Evolutionary conservation across 2,888 invertebrate genomes (phyloP), one percentile per base, ranked within the genome.

Genomic region (Pristionchus japonicus): DNA sequence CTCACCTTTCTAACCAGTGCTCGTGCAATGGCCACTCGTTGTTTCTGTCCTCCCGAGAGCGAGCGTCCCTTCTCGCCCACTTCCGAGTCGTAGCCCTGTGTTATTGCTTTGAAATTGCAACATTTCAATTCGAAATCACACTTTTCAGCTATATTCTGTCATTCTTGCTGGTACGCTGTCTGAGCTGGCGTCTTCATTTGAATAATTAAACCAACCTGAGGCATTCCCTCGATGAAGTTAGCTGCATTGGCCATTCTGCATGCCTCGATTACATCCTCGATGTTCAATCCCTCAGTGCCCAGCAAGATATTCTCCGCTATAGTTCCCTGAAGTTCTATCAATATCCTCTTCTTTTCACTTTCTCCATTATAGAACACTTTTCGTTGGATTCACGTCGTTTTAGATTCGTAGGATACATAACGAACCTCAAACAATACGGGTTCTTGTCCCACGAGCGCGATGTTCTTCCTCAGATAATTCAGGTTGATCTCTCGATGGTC

Each of bases 401-500:
- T n/a, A n/a, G n/a, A n/a, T n/a, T n/a, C n/a, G n/a, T n/a, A n/a
- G n/a, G n/a, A n/a, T n/a, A n/a, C 0, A 23, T 6, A 1, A 0
- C 43, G 27, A 34, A 70, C 86, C 70, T 70, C 31, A 87, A 92
- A 92, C 4, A 92, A 89, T 3, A 92, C 89, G 0, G 93, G 93
- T 77, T 93, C 92, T 49, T 93, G 93, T 13, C 91, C 91, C 7
- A 93, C 93, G 0, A 93, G 89, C 4, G 92, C 91, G 15, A 93
- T 90, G 40, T 91, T 89, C 2, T 88, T 88, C 11, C 92, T 89
- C 17, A 93, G 84, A 77, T 93, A 47, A 47, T n/a, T 37, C n/a
- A 80, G 15, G 17, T 64, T 34, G 15, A 90, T 70, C 3, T 17
- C 4, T 13, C 86, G 27, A 86, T 86, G 86, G 27, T 86, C 86